A percentile compares a stretch with the other conserved stretches of the same genome.
phyloP scores from a whole-genome alignment of 2,797 vertebrate genomes.

The Sebastes itinus region DNA sequence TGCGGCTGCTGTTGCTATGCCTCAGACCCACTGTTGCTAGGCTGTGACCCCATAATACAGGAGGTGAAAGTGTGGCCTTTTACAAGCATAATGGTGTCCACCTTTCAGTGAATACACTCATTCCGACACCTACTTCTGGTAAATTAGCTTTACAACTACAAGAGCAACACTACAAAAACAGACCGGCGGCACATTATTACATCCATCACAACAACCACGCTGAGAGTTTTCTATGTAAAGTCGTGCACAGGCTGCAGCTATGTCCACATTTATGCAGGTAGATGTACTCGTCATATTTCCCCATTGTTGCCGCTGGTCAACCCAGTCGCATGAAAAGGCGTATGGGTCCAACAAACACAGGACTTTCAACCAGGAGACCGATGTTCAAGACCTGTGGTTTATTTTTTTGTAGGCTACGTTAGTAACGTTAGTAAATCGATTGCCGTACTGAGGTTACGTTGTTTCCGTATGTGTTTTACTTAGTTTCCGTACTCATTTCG shows the following conservation, averaged over 20 bases:
- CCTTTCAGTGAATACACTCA: background rate
- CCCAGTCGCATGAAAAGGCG: background rate
- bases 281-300: background rate
- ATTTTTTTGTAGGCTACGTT: too few relatives aligned
- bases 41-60: constrained; percentile 41
- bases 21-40: constrained; percentile 63
- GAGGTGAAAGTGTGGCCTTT: constrained; percentile 28
- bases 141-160: background rate
- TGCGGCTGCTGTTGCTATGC: constrained; percentile 66
- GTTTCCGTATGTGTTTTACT: too few relatives aligned
- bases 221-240: background rate
- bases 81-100: background rate
- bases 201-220: background rate
- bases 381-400: too few relatives aligned
- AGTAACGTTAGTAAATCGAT: accelerated
- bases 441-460: too few relatives aligned
- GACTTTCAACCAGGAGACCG: too few relatives aligned
- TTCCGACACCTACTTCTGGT: background rate
- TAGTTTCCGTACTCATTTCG: too few relatives aligned
- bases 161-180: background rate
- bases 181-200: background rate
- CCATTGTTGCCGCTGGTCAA: background rate
- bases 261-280: background rate
- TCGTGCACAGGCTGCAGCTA: background rate
- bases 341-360: background rate